phyloP scores from a whole-genome alignment of 2,888 invertebrate genomes.

The Oxyteleia sp. region DNA sequence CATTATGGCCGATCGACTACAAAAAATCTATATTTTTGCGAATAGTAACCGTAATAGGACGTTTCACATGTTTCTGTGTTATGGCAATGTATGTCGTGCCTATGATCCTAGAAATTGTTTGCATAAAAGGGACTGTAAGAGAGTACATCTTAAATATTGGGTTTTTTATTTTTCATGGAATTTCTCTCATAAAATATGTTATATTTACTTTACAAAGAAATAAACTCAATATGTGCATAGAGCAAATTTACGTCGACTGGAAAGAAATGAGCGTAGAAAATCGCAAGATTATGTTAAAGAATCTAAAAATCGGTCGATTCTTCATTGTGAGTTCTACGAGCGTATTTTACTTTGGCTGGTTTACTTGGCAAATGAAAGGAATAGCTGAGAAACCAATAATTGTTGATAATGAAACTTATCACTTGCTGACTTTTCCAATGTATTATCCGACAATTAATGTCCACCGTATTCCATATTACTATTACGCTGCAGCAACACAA shows the following conservation, averaged over 20 bases:
- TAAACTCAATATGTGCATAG: conserved; percentile 14
- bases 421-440: conserved; percentile 18
- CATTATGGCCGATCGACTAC: conserved; percentile 4
- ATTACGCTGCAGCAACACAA: conserved; percentile 2
- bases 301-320: neutral
- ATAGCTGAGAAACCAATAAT: neutral
- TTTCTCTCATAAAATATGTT: conserved; percentile 12
- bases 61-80: neutral
- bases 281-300: conserved; percentile 37
- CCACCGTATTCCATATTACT: conserved; percentile 14
- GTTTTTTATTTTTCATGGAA: neutral
- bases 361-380: conserved; percentile 6
- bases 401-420: conserved; percentile 31
- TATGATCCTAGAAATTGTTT: neutral
- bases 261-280: conserved; percentile 5
- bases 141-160: neutral
- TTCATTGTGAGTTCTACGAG: neutral
- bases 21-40: neutral
- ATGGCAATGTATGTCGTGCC: neutral
- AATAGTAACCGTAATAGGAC: neutral
- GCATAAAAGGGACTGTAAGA: neutral
- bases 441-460: conserved; percentile 8
- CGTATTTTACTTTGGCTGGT: conserved; percentile 9
- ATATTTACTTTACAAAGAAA: conserved; percentile 8
- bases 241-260: conserved; percentile 33